Conservation (phyloP, 2,888 invertebrate genomes). For the Orchestes rusci region DNA sequence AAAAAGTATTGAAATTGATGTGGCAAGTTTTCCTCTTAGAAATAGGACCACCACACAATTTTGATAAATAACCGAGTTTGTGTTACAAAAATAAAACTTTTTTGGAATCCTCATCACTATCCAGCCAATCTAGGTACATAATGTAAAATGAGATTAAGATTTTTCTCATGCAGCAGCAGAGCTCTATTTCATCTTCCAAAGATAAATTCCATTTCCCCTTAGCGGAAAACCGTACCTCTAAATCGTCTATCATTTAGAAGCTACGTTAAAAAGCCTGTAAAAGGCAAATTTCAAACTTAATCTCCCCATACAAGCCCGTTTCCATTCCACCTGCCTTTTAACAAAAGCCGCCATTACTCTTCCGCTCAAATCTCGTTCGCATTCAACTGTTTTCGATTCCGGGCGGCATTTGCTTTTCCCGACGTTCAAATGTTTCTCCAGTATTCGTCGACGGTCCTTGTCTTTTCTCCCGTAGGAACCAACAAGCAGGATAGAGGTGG, state of each 20-base stretch:
- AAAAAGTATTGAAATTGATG: too few relatives aligned
- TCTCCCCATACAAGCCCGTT: conserved; percentile 22
- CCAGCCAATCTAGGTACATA: too few relatives aligned
- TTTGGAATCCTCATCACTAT: too few relatives aligned
- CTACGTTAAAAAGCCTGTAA: conserved; percentile 22
- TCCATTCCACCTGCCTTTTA: conserved; percentile 23
- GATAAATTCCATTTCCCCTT: neutral
- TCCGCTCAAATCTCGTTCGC: conserved; percentile 22
- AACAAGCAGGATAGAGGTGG: conserved; percentile 8
- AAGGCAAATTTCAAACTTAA: conserved; percentile 22
- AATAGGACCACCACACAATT: too few relatives aligned
- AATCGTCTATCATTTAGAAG: conserved; percentile 7
- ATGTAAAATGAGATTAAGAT: too few relatives aligned
- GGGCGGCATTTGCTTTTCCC: conserved; percentile 21
- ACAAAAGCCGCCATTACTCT: conserved; percentile 24
- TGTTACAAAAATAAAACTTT: too few relatives aligned
- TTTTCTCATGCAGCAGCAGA: too few relatives aligned
- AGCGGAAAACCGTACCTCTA: neutral
- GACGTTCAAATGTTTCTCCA: conserved; percentile 20
- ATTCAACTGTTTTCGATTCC: conserved; percentile 23
- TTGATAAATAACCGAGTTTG: too few relatives aligned
- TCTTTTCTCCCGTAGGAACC: neutral
- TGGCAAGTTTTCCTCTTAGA: too few relatives aligned
- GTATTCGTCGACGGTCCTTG: conserved; percentile 12
- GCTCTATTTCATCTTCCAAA: too few relatives aligned